These are phyloP conservation scores for Caenorhabditis becei DNA, from an alignment of 2,888 invertebrate genomes.

Conservation along the genomic window DNA sequence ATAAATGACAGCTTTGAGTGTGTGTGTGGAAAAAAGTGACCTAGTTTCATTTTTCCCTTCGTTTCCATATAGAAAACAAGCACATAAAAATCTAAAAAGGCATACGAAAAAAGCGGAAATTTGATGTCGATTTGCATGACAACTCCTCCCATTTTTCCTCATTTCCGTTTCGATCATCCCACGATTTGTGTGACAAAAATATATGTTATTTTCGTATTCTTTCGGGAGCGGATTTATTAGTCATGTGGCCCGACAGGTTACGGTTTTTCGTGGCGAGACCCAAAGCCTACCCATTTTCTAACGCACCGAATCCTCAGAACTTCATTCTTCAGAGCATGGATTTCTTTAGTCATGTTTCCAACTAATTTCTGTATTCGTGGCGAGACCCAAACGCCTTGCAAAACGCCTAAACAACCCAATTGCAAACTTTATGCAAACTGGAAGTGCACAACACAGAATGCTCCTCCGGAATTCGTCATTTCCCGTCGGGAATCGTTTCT, in stretches of 20 bases:
- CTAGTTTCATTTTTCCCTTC: not conserved
- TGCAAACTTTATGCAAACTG: not conserved
- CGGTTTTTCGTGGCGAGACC: too few relatives aligned
- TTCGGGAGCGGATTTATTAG: too few relatives aligned
- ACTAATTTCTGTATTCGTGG: too few relatives aligned
- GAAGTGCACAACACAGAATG: not conserved
- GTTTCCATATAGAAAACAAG: not conserved
- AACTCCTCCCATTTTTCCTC: conserved; percentile 26
- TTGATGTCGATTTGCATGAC: conserved; percentile 52
- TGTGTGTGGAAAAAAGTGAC: conserved; percentile 28
- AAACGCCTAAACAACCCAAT: too few relatives aligned
- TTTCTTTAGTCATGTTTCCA: too few relatives aligned
- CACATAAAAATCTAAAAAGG: not conserved
- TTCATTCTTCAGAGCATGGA: too few relatives aligned
- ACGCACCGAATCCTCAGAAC: too few relatives aligned
- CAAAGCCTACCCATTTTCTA: too few relatives aligned
- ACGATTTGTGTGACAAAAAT: not conserved
- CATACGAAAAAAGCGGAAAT: conserved; percentile 31
- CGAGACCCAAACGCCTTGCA: too few relatives aligned
- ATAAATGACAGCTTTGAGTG: not conserved
- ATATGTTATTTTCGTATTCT: not conserved
- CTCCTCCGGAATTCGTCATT: conserved; percentile 40
- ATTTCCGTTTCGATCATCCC: conserved; percentile 30
- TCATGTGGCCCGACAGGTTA: too few relatives aligned
- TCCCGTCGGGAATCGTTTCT: conserved; percentile 20